phyloP scores from a whole-genome alignment of 2,113 vertebrate species.

The Eubucco bourcierii region DNA sequence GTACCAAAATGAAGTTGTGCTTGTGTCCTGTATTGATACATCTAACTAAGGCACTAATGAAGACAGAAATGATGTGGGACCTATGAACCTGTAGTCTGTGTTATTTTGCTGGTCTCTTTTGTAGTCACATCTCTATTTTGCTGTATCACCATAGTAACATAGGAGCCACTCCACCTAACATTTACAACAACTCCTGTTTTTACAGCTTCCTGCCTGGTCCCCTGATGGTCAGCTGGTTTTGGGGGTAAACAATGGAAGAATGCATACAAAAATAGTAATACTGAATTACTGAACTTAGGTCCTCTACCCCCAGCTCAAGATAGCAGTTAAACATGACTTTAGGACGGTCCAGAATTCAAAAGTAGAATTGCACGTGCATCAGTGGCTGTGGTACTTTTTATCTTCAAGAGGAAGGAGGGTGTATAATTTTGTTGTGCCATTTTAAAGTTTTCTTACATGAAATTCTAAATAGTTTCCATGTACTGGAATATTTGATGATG shows the following conservation, averaged over 20 bases:
- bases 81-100: neutral
- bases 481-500: neutral
- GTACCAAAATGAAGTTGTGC: neutral
- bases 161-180: neutral
- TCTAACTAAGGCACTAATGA: too few species aligned
- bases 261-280: neutral
- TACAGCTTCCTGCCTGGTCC: neutral
- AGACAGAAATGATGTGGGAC: neutral
- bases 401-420: neutral
- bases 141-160: neutral
- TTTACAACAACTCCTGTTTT: neutral
- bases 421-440: neutral
- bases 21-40: too few species aligned
- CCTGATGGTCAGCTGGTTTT: neutral
- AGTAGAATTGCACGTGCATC: neutral
- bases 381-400: neutral
- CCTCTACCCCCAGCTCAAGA: neutral
- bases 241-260: neutral
- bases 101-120: neutral
- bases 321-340: neutral
- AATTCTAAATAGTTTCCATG: neutral
- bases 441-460: neutral
- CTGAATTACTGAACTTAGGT: neutral
- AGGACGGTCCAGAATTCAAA: neutral
- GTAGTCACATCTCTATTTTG: neutral